Evolutionary conservation across 2,113 vertebrate genomes (phyloP).

Genomic region (Thunnus maccoyii): DNA sequence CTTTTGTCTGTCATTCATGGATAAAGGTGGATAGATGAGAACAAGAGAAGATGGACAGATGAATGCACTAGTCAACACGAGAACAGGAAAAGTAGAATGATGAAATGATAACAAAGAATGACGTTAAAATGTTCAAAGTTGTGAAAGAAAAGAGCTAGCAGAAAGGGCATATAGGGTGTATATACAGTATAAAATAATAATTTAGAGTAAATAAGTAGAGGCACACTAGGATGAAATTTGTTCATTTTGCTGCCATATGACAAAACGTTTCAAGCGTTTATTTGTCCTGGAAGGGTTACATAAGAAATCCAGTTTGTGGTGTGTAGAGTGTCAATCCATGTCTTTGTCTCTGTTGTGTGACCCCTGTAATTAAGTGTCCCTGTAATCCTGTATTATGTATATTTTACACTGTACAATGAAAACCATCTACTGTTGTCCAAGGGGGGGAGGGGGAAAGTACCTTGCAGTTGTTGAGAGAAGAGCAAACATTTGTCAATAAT

Average conservation of each 20-base stretch:
- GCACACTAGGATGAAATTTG: not conserved
- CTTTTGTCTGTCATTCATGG: slow-evolving; percentile 70
- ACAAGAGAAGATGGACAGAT: slow-evolving; percentile 8
- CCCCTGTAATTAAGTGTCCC: no score
- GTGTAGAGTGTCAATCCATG: no score
- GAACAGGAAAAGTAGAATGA: slow-evolving; percentile 23
- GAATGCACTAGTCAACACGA: slow-evolving; percentile 11
- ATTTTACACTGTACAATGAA: not conserved
- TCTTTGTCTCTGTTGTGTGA: no score
- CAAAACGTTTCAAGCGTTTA: not conserved
- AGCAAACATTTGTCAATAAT: not conserved
- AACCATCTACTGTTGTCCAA: slow-evolving; percentile 11
- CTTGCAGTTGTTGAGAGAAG: not conserved
- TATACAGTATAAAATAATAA: not conserved
- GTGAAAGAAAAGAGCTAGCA: not conserved
- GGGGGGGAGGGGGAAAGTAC: not conserved
- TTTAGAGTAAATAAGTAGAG: not conserved
- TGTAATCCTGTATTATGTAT: no score
- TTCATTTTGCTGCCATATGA: not conserved
- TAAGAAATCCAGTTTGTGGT: not conserved
- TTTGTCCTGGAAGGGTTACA: not conserved
- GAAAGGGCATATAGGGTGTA: not conserved
- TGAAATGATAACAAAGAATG: slow-evolving; percentile 19
- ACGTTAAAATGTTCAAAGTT: slow-evolving; percentile 23
- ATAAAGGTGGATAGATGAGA: slow-evolving; percentile 27